Conservation (phyloP, 2,797 vertebrate genomes). For the Pseudomugil tenellus region DNA sequence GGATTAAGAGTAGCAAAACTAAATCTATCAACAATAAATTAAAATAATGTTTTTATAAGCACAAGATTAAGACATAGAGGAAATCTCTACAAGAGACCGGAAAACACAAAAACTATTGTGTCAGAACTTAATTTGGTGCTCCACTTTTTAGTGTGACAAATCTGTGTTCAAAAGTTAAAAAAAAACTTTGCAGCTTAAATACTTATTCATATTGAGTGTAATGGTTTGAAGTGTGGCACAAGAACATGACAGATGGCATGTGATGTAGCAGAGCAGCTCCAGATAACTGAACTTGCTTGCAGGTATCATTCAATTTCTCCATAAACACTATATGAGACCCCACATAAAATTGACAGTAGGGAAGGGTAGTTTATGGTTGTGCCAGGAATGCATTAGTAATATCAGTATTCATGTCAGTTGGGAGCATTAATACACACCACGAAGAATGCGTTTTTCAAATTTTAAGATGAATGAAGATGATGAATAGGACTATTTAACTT, state of each 20-base stretch:
- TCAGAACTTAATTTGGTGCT: no score
- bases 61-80: background rate
- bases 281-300: background rate
- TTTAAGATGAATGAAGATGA: conserved; percentile 3
- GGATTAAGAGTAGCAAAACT: no score
- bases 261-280: background rate
- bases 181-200: no score
- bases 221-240: no score
- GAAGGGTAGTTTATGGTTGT: background rate
- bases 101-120: background rate
- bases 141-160: no score
- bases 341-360: background rate
- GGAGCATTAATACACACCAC: background rate
- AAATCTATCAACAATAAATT: no score
- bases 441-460: background rate
- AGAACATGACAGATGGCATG: no score
- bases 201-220: no score
- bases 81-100: background rate
- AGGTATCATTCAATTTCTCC: background rate
- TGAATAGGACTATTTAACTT: no score
- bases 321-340: background rate
- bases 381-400: background rate
- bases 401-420: background rate
- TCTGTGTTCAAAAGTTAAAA: no score
- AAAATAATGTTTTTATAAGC: no score